Evolutionary conservation across 2,888 invertebrate species (phyloP), one percentile per base, ranked within the genome.

Genomic region (Oligia fasciuncula): DNA sequence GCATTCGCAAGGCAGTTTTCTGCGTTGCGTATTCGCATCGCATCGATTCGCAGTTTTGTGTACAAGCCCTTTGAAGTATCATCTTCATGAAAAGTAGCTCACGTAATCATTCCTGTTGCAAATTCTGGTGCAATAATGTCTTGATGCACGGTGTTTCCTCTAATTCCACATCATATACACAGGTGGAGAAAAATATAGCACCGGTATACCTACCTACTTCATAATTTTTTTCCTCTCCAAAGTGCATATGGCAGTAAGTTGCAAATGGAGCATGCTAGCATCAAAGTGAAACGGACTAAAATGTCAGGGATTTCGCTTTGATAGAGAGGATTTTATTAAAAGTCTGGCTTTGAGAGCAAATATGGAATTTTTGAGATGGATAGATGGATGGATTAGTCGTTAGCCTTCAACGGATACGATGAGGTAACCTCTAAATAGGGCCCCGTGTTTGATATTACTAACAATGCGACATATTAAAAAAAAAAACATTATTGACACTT

Each of bases 221-320:
- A 80, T 67, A 17, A 1, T 80, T 49, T 70, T 57, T 78, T 78
- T 68, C 29, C 29, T 62, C 8, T 40, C 1, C 1, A 35, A 79
- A 85, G 85, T 81, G 85, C 85, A 85, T 60, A 67, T 46, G 60
- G 57, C 76, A 71, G 67, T 85, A 85, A 81, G 54, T 76, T 60
- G 43, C 79, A 70, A 85, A 78, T 83, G 84, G 73, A 79, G 23
- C 40, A n/a, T 57, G 60, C 11, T 6, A 60, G 46, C n/a, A 49
- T 85, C 82, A 66, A 73, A 82, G 86, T 74, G 46, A 77, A 82
- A 65, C 51, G n/a, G 14, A 72, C 68, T 81, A 65, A 73, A 86
- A 85, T 71, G 46, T 79, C 66, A 76, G 40, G 72, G 66, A 49
- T 67, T 84, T 73, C 17, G 19, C 87, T 83, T 79, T 73, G 60